Conservation (phyloP, 2,888 invertebrate genomes). For the Nomada flava region DNA sequence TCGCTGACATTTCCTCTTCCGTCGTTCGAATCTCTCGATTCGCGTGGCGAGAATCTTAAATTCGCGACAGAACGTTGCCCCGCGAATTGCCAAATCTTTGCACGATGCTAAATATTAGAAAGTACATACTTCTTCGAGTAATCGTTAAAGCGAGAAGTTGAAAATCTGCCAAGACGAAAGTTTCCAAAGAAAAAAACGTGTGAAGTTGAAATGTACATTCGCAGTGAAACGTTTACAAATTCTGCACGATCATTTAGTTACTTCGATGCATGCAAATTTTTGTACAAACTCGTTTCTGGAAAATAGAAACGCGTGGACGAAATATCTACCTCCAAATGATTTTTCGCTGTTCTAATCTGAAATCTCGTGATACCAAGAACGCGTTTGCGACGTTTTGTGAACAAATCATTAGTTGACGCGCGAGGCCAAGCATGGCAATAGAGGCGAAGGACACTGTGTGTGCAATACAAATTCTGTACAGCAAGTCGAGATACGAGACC, state of each 20-base stretch:
- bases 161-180: background rate
- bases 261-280: background rate
- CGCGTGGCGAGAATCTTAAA: background rate
- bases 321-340: background rate
- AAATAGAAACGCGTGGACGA: background rate
- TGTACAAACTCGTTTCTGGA: background rate
- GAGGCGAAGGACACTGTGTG: conserved; percentile 54
- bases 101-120: background rate
- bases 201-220: background rate
- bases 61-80: background rate
- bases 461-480: conserved; percentile 42
- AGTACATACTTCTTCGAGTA: background rate
- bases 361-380: conserved; percentile 20
- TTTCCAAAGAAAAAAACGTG: background rate
- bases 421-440: conserved; percentile 55
- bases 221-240: too few relatives aligned
- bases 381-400: conserved; percentile 37
- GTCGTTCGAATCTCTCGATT: conserved; percentile 24
- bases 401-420: conserved; percentile 56
- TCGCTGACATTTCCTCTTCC: conserved; percentile 3
- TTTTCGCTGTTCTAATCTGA: background rate
- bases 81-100: background rate
- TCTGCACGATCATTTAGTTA: too few relatives aligned
- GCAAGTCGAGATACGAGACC: conserved; percentile 28
- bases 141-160: background rate